These are phyloP conservation scores for Drosophila kanekoi DNA, from an alignment of 2,888 invertebrate genomes.

Conservation along the genomic window DNA sequence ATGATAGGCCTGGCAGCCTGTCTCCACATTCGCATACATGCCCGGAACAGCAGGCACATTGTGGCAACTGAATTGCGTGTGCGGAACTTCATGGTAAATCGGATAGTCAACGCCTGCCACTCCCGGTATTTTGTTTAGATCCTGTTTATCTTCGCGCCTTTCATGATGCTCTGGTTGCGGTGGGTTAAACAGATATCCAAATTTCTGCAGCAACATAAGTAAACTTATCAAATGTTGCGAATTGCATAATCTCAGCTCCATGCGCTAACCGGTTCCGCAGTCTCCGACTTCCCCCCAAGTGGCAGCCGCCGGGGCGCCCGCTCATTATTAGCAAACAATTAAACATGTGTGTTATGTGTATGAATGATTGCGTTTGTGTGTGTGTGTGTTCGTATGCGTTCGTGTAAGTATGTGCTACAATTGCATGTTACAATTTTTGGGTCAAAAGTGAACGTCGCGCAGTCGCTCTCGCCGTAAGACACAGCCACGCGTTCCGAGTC, in stretches of 20 bases:
- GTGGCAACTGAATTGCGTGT: conserved; percentile 92
- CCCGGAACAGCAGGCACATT: conserved; percentile 93
- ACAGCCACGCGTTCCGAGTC: conserved; percentile 27
- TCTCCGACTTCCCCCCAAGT: conserved; percentile 19
- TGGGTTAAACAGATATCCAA: conserved; percentile 82
- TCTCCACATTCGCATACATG: conserved; percentile 96
- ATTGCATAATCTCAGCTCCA: conserved; percentile 61
- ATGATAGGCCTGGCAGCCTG: conserved; percentile 95
- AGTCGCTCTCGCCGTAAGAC: conserved; percentile 17
- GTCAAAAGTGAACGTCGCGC: conserved; percentile 84
- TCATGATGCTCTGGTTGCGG: conserved; percentile 66
- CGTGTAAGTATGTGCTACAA: conserved; percentile 44
- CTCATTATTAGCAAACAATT: conserved; percentile 67
- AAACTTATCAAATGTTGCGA: conserved; percentile 45
- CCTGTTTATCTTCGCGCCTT: conserved; percentile 86
- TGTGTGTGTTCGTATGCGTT: conserved; percentile 11
- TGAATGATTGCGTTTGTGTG: conserved; percentile 7
- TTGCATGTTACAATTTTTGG: conserved; percentile 82
- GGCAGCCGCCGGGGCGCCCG: conserved; percentile 21
- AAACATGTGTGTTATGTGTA: conserved; percentile 41
- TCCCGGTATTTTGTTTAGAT: conserved; percentile 92
- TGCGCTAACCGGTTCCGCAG: conserved; percentile 67
- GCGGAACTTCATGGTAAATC: conserved; percentile 91
- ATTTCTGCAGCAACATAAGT: conserved; percentile 68
- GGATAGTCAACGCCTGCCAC: conserved; percentile 93